Evolutionary conservation across 2,888 invertebrate genomes (phyloP), one percentile per base, ranked within the genome.

Genomic region (Chrysotoxum bicinctum): DNA sequence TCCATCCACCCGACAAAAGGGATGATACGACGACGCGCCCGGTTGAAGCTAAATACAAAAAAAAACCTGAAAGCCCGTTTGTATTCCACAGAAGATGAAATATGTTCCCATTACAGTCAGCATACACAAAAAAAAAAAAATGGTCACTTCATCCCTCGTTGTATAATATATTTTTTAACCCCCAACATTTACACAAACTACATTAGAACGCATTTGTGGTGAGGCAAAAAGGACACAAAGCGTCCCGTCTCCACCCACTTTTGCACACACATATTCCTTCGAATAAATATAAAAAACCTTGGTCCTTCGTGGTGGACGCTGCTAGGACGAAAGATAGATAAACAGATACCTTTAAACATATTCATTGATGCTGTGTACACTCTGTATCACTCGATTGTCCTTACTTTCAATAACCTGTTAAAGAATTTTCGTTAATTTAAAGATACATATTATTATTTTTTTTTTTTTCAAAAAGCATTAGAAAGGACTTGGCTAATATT

Each of bases 31-130:
- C 58, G 54, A 72, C 69, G 32, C 70, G 48, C 50, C 40, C 62
- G 78, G 26, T 80, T 72, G 66, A 80, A 75, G 70, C 48, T 56
- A 66, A 81, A 76, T 81, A 79, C 54, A 52, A 81, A 60, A 68
- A 60, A 70, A 56, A 66, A 32, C 30, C 19, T 52, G 26, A 54
- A 68, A 54, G 19, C 70, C 70, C 70, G 62, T 52, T 62, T 62
- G 45, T 52, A 68, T 76, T 79, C 70, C 32, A 23, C 1, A 21
- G 66, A 64, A 52, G 82, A 85, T 87, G 85, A 87, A 87, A 87
- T 87, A 87, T 87, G 81, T 82, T 81, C 75, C 81, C 81, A 87
- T 86, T 87, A 86, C 81, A 81, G 78, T 81, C 76, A 73, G 73
- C 80, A 73, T 30, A 83, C 73, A 62, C 85, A 35, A 37, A 87